Evolutionary conservation across 2,888 invertebrate genomes (phyloP).

Genomic region (Agrochola macilenta): DNA sequence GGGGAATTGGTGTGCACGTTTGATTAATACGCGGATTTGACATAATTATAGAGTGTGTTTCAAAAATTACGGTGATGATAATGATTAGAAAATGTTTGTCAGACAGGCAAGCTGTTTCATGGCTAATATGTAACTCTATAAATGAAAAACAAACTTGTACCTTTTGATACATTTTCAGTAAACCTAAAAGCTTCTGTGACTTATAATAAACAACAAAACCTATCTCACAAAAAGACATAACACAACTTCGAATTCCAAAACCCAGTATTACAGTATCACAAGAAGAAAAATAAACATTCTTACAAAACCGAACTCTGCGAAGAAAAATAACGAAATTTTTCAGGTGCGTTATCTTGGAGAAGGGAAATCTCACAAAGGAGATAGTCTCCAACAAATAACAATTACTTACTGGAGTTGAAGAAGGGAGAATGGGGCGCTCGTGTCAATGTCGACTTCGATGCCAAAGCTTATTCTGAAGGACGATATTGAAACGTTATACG

Average conservation of each 20-base stretch:
- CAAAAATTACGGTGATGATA: background rate
- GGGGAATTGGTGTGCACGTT: constrained; percentile 14
- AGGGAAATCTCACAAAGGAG: constrained; percentile 69
- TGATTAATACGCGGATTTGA: constrained; percentile 3
- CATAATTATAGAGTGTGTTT: background rate
- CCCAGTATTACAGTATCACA: constrained; percentile 27
- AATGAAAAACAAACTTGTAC: background rate
- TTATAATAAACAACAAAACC: constrained; percentile 34
- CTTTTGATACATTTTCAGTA: background rate
- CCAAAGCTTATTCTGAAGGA: constrained; percentile 49
- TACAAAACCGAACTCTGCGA: constrained; percentile 41
- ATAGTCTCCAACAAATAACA: constrained; percentile 74
- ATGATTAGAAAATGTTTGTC: background rate
- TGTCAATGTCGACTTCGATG: constrained; percentile 68
- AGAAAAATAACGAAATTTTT: constrained; percentile 69
- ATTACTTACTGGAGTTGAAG: constrained; percentile 73
- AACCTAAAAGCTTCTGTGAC: constrained; percentile 5
- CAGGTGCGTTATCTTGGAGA: constrained; percentile 71
- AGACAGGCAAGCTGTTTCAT: background rate
- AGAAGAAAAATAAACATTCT: constrained; percentile 54
- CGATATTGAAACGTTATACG: constrained; percentile 47
- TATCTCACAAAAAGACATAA: constrained; percentile 38
- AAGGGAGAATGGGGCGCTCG: constrained; percentile 65
- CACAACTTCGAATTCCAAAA: constrained; percentile 34
- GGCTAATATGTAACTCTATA: background rate